Evolutionary conservation across 1,140 invertebrate genomes (phyloP), one percentile per base, ranked within the genome.

Genomic region (Apis laboriosa): DNA sequence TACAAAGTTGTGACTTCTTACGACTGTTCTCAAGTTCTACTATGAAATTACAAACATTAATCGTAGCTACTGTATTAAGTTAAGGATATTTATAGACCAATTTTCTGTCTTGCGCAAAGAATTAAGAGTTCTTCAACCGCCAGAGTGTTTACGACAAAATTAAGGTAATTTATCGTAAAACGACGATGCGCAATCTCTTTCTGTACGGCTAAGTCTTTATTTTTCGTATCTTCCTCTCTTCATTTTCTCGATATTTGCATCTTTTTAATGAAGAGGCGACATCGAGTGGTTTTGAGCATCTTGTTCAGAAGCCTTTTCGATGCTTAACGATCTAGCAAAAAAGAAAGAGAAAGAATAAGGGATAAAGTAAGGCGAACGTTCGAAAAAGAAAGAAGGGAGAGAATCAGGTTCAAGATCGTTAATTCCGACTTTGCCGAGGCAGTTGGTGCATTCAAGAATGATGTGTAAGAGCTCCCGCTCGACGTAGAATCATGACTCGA

Each of bases 151-250:
- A 53, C 76, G 43, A 78, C 55, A 56, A 84, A 80, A 86, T 56
- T 51, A 60, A 56, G 67, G 68, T 51, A 86, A 83, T 87, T 84
- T 76, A 74, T 86, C 71, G 75, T 19, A 21, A 71, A 67, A 83
- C 75, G 80, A 70, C 49, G 64, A 13, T 53, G 15, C 9, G 15
- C 49, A 7, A 7, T 9, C 15, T 61, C 34, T 17, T 19, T 9
- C 13, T 21, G 0, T 17, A 70, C 49, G 34, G 43, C 15, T 43
- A 13, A 17, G 43, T 17, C 8, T 21, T 49, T 76, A 75, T 63
- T 67, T 49, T 68, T 80, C 34, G 7, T 12, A n/a, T 13, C 34
- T 24, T 21, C 17, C n/a, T 49, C 63, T 9, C 49, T 12, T 68
- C 55, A 55, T 77, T 77, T 82, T n/a, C 63, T 61, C 79, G 28